Evolutionary conservation across 1,140 invertebrate genomes (phyloP).

Genomic region (Laupala kohalensis): DNA sequence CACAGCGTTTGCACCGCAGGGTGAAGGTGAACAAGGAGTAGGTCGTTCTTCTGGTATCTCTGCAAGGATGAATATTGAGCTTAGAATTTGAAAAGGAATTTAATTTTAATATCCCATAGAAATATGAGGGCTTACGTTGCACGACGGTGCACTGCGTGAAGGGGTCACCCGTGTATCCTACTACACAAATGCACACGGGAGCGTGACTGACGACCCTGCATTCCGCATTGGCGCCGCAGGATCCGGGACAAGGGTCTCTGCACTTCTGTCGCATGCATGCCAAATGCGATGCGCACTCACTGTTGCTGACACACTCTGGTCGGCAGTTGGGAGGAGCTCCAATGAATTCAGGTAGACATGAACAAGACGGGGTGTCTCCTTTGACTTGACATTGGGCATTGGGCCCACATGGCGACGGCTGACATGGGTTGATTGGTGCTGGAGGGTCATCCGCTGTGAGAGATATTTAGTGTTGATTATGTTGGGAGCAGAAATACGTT

Average conservation of each 20-base stretch:
- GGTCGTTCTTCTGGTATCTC: constrained; percentile 19
- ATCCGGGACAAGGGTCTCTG: constrained; percentile 46
- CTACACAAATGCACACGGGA: constrained; percentile 44
- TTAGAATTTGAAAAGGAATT: too few species aligned
- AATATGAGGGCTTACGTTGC: constrained; percentile 23
- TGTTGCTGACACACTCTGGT: constrained; percentile 45
- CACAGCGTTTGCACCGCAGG: constrained; percentile 43
- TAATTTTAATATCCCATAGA: constrained; percentile 8
- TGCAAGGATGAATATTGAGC: not conserved
- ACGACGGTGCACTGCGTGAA: constrained; percentile 35
- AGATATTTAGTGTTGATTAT: not conserved
- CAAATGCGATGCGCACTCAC: constrained; percentile 39
- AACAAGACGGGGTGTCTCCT: constrained; percentile 43
- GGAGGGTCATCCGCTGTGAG: constrained; percentile 21
- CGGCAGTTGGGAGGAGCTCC: constrained; percentile 47
- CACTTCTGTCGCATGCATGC: constrained; percentile 49
- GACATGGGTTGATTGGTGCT: constrained; percentile 23
- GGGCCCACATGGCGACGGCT: constrained; percentile 28
- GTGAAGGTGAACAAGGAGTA: constrained; percentile 25
- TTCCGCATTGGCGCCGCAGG: constrained; percentile 44
- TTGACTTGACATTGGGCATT: constrained; percentile 39
- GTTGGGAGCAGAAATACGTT: too few species aligned
- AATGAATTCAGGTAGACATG: constrained; percentile 44
- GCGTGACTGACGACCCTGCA: constrained; percentile 46
- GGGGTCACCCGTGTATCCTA: constrained; percentile 44